A percentile compares a stretch with the other conserved stretches of the same genome.
phyloP scores from a whole-genome alignment of 2,113 vertebrate genomes.

The Suricata suricatta region DNA sequence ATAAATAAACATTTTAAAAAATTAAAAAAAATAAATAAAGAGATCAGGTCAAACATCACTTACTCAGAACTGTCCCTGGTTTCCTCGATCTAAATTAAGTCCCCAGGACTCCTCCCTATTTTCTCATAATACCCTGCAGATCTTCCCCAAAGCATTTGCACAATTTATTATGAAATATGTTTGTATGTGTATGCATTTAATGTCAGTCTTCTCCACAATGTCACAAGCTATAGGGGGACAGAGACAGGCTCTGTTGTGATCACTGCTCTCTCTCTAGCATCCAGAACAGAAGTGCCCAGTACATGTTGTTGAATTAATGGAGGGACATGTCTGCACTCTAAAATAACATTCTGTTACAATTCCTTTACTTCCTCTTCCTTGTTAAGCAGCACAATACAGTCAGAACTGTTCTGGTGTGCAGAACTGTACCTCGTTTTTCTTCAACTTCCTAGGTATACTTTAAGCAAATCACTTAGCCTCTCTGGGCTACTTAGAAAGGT shows the following conservation, averaged over 20 bases:
- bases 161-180: conserved; percentile 16
- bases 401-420: not conserved
- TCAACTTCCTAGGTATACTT: not conserved
- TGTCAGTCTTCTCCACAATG: not conserved
- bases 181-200: not conserved
- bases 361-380: conserved; percentile 1
- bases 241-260: not conserved
- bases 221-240: not conserved
- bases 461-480: not conserved
- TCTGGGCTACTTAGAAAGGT: not conserved
- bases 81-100: not conserved
- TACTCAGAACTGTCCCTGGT: not conserved
- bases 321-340: not conserved
- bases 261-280: not conserved
- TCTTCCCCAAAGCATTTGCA: not conserved
- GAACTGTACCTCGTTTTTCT: not conserved
- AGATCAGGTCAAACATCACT: not conserved
- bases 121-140: not conserved
- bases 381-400: not conserved
- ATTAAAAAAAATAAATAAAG: no score
- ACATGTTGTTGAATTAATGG: not conserved
- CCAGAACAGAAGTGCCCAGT: not conserved
- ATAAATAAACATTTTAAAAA: no score
- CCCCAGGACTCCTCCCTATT: not conserved
- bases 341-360: not conserved